Conservation (phyloP, 2,797 vertebrate species). For the Parambassis ranga region DNA sequence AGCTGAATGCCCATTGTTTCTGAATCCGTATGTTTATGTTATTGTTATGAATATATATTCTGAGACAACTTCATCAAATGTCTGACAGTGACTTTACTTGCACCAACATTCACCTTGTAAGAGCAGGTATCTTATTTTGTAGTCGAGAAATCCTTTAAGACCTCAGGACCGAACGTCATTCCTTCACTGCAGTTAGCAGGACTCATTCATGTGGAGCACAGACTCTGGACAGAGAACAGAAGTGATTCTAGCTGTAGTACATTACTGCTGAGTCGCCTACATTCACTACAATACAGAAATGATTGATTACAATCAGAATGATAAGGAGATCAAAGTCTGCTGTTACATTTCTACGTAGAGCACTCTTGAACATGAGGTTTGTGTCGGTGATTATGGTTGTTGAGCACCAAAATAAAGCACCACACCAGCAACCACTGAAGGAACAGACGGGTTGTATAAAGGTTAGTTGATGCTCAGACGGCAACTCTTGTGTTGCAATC, state of each 20-base stretch:
- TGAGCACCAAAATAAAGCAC: slow-evolving; percentile 72
- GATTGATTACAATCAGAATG: slow-evolving; percentile 62
- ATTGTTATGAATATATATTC: slow-evolving; percentile 18
- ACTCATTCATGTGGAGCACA: slow-evolving; percentile 19
- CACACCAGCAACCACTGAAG: slow-evolving; percentile 51
- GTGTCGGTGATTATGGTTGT: slow-evolving; percentile 56
- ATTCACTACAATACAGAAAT: slow-evolving; percentile 53
- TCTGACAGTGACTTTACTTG: slow-evolving; percentile 24
- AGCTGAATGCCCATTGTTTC: slow-evolving; percentile 1
- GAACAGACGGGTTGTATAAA: slow-evolving; percentile 19
- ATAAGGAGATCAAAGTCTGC: slow-evolving; percentile 6
- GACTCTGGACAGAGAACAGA: slow-evolving; percentile 10
- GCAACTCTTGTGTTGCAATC: background rate
- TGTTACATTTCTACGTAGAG: slow-evolving; percentile 17
- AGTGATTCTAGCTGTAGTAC: slow-evolving; percentile 9
- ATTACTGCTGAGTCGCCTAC: slow-evolving; percentile 48
- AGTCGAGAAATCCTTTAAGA: slow-evolving; percentile 30
- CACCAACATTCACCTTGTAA: slow-evolving; percentile 39
- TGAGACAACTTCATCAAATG: slow-evolving; percentile 22
- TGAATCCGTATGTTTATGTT: slow-evolving; percentile 2
- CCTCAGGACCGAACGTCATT: slow-evolving; percentile 7
- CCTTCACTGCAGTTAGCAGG: slow-evolving; percentile 17
- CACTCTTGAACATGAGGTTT: slow-evolving; percentile 54
- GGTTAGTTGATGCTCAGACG: slow-evolving; percentile 9
- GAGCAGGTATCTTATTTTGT: slow-evolving; percentile 34